Percentiles rank a stretch among this genome's conserved stretches.
phyloP scores from a whole-genome alignment of 2,888 invertebrate species.

The Nemoura dubitans region DNA sequence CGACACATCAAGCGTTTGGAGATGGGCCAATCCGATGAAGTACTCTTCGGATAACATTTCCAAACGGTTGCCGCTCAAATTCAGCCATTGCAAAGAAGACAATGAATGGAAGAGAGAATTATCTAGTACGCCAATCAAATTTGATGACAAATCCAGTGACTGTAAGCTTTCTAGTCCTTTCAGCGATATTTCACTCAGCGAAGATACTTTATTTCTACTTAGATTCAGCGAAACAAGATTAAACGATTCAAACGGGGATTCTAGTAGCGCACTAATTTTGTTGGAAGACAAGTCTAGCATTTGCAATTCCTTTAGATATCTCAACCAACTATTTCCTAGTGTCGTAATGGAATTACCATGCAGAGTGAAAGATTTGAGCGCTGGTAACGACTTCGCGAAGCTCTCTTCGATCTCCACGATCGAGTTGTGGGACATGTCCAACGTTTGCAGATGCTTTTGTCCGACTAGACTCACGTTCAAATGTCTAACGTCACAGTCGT shows the following conservation, averaged over 20 bases:
- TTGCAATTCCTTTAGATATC: slow-evolving; percentile 25
- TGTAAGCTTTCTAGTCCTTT: slow-evolving; percentile 70
- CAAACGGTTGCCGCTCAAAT: slow-evolving; percentile 74
- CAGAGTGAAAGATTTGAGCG: slow-evolving; percentile 31
- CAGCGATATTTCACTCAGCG: slow-evolving; percentile 68
- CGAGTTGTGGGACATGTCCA: slow-evolving; percentile 71
- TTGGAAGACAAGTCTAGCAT: slow-evolving; percentile 57
- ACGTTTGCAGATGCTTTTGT: slow-evolving; percentile 60
- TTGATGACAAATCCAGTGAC: slow-evolving; percentile 75
- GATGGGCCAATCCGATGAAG: slow-evolving; percentile 69
- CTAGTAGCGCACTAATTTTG: slow-evolving; percentile 53
- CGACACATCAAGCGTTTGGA: slow-evolving; percentile 76
- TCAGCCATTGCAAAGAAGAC: slow-evolving; percentile 72
- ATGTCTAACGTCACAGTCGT: slow-evolving; percentile 8
- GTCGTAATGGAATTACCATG: slow-evolving; percentile 33
- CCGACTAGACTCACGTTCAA: slow-evolving; percentile 22
- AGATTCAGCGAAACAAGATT: slow-evolving; percentile 68
- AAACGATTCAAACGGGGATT: slow-evolving; percentile 54
- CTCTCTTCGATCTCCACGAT: slow-evolving; percentile 60
- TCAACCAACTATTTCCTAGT: slow-evolving; percentile 31
- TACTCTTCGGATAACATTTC: slow-evolving; percentile 71
- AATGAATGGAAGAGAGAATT: slow-evolving; percentile 68
- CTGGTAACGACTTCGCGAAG: slow-evolving; percentile 27
- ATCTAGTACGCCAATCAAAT: slow-evolving; percentile 68
- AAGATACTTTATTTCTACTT: slow-evolving; percentile 72